phyloP scores from a whole-genome alignment of 2,888 invertebrate species.

The Diadegma fenestrale region DNA sequence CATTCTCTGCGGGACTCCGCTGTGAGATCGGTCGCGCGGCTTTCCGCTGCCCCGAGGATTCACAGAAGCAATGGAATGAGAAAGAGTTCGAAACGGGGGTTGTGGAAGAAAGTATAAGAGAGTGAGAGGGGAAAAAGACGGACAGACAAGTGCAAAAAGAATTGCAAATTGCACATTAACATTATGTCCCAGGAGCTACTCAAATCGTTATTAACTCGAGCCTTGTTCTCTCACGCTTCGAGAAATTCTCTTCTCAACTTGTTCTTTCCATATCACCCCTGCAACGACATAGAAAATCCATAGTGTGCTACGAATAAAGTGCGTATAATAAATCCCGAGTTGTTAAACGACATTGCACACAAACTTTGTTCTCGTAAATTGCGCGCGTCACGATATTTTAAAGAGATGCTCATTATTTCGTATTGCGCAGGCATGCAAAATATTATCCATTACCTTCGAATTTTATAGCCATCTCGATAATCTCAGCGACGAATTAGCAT shows the following conservation, averaged over 20 bases:
- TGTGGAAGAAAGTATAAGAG: slow-evolving; percentile 38
- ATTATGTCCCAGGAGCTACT: slow-evolving; percentile 79
- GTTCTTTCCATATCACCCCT: slow-evolving; percentile 41
- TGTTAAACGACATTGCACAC: background rate
- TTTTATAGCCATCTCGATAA: slow-evolving; percentile 59
- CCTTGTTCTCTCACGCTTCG: slow-evolving; percentile 62
- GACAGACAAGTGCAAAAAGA: slow-evolving; percentile 76
- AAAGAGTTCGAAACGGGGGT: slow-evolving; percentile 16
- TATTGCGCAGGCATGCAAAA: slow-evolving; percentile 4
- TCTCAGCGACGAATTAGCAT: slow-evolving; percentile 60
- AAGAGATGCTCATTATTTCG: slow-evolving; percentile 56
- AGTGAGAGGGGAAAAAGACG: slow-evolving; percentile 37
- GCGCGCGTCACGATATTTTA: slow-evolving; percentile 40
- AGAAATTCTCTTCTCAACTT: slow-evolving; percentile 48
- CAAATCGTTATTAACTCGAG: slow-evolving; percentile 79
- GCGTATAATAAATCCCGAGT: too few species aligned
- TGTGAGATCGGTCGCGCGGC: slow-evolving; percentile 46
- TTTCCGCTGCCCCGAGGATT: slow-evolving; percentile 68
- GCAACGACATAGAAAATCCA: slow-evolving; percentile 11
- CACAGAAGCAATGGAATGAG: slow-evolving; percentile 65
- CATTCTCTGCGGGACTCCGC: background rate
- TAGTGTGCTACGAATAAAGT: background rate
- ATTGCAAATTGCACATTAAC: slow-evolving; percentile 82
- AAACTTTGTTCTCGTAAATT: slow-evolving; percentile 47
- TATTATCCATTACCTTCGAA: slow-evolving; percentile 52